Evolutionary conservation across 2,797 vertebrate species (phyloP).

Genomic region (Galagoides demidoff): DNA sequence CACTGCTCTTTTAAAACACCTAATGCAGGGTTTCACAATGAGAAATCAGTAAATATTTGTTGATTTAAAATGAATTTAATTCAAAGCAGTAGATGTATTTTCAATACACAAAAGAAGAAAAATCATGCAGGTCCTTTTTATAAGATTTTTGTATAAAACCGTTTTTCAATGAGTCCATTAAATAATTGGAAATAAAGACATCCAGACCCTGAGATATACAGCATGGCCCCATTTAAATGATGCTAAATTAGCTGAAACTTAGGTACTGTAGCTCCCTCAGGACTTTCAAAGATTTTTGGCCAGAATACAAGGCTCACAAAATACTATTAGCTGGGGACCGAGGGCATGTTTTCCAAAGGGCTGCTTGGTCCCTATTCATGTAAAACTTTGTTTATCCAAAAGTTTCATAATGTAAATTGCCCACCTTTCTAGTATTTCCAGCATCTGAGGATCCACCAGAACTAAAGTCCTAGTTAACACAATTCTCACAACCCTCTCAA

Average conservation of each 20-base stretch:
- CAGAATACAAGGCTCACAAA: slow-evolving; percentile 75
- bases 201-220: slow-evolving; percentile 63
- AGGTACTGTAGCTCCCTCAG: slow-evolving; percentile 70
- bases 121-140: not conserved
- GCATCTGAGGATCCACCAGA: slow-evolving; percentile 27
- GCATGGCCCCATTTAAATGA: slow-evolving; percentile 66
- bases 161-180: slow-evolving; percentile 63
- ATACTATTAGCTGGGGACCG: slow-evolving; percentile 71
- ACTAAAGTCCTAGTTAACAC: slow-evolving; percentile 20
- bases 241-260: slow-evolving; percentile 75
- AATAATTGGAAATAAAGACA: slow-evolving; percentile 76
- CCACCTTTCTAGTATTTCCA: slow-evolving; percentile 17
- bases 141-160: slow-evolving; percentile 7
- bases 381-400: slow-evolving; percentile 77
- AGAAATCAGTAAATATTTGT: slow-evolving; percentile 32
- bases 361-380: slow-evolving; percentile 66
- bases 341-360: slow-evolving; percentile 68
- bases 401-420: slow-evolving; percentile 50
- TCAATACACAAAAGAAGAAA: slow-evolving; percentile 29
- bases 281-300: slow-evolving; percentile 80
- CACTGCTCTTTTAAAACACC: not conserved
- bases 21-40: not conserved
- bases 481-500: not conserved
- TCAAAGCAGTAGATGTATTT: slow-evolving; percentile 25
- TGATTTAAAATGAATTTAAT: slow-evolving; percentile 53